Conservation (phyloP, 1,140 invertebrate species). For the Ectropis grisescens region DNA sequence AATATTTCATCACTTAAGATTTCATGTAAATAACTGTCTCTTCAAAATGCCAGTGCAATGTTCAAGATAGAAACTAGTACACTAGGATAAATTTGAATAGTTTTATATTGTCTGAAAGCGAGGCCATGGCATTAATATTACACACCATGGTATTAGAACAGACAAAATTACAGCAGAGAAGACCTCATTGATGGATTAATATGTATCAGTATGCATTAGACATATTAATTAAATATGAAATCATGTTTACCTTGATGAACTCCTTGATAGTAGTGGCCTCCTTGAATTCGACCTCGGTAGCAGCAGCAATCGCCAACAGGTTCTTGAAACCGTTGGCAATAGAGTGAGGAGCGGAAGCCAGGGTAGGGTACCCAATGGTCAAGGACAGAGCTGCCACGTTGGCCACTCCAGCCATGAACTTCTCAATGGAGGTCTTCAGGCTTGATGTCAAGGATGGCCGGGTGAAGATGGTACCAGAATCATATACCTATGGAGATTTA, state of each 20-base stretch:
- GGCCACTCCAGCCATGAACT: conserved; percentile 93
- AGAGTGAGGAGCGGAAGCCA: conserved; percentile 97
- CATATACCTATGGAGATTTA: conserved; percentile 85
- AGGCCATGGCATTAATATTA: conserved; percentile 30
- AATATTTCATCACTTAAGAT: no score
- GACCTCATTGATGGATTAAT: no score
- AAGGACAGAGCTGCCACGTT: conserved; percentile 96
- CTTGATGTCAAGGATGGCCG: conserved; percentile 98
- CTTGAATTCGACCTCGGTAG: conserved; percentile 95
- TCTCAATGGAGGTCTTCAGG: conserved; percentile 91
- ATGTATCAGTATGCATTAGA: no score
- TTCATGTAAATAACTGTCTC: no score
- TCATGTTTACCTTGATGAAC: conserved; percentile 83
- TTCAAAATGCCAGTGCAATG: conserved; percentile 43
- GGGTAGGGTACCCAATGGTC: conserved; percentile 94
- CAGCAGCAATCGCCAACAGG: conserved; percentile 95
- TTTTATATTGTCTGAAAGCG: conserved; percentile 56
- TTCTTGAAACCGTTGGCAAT: conserved; percentile 99
- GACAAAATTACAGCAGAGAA: conserved; percentile 23
- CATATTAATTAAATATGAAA: no score
- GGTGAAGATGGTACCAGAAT: conserved; percentile 97
- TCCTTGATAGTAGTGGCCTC: conserved; percentile 95
- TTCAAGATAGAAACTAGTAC: conserved; percentile 19
- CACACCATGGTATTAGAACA: conserved; percentile 40
- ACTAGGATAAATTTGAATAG: conserved; percentile 57